A percentile compares a stretch with the other conserved stretches of the same genome.
Evolutionary conservation across 2,797 vertebrate species (phyloP).

Genomic region (Anolis apletophallus): DNA sequence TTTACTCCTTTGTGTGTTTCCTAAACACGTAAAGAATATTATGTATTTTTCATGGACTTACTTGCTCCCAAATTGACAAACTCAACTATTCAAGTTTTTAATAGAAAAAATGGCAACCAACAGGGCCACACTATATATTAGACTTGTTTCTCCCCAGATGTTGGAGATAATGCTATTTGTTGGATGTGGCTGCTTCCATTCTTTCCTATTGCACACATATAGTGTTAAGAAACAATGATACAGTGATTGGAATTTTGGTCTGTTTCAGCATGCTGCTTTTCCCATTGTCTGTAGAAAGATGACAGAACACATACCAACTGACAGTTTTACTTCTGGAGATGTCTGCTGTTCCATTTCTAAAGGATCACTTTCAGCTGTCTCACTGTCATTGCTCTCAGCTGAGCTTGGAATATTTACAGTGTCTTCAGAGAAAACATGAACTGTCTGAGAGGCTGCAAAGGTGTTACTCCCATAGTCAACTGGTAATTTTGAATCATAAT

Average conservation of each 20-base stretch:
- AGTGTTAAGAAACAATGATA: not conserved
- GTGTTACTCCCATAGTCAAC: slow-evolving; percentile 75
- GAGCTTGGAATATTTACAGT: slow-evolving; percentile 34
- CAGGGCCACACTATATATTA: not conserved
- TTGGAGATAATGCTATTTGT: not conserved
- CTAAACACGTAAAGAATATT: not conserved
- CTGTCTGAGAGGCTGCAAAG: slow-evolving; percentile 69
- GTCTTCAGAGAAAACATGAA: slow-evolving; percentile 51
- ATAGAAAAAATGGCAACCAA: not conserved
- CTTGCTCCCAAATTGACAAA: not conserved
- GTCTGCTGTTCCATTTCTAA: slow-evolving; percentile 34
- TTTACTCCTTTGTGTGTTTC: not conserved
- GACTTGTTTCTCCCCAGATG: no score
- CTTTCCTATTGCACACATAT: not conserved
- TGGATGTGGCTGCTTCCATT: not conserved
- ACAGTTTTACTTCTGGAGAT: slow-evolving; percentile 37
- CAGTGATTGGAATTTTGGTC: not conserved
- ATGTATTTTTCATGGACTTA: not conserved
- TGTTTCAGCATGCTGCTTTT: not conserved
- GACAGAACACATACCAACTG: slow-evolving; percentile 59
- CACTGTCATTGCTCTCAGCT: slow-evolving; percentile 34
- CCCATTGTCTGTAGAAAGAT: not conserved
- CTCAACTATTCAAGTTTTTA: not conserved
- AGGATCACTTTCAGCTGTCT: slow-evolving; percentile 29
- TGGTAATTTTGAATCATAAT: slow-evolving; percentile 83